A percentile compares a stretch with the other conserved stretches of the same genome.
phyloP scores from a whole-genome alignment of 30 jellyfish, hydroid and myxozoan genomes.

The Aurelia aurita region DNA sequence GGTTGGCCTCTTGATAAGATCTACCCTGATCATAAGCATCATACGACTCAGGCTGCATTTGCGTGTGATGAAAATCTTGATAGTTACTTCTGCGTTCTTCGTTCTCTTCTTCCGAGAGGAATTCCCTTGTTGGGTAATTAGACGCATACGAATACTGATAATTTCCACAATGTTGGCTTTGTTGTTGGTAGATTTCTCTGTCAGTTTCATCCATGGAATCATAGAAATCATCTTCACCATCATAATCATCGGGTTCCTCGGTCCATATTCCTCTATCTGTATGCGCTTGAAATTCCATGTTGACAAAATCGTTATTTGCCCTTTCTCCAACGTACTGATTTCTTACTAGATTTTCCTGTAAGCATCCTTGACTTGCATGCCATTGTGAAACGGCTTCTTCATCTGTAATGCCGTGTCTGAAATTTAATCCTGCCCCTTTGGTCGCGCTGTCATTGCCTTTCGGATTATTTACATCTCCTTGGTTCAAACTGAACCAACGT shows the following conservation, averaged over 20 bases:
- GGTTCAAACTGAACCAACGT: conserved; percentile 20
- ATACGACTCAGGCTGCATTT: not conserved
- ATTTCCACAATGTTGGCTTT: not conserved
- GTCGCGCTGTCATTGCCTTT: too few relatives aligned
- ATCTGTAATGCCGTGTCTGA: too few relatives aligned
- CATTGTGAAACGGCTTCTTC: too few relatives aligned
- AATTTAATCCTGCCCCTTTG: too few relatives aligned
- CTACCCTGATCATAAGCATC: not conserved
- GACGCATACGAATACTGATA: not conserved
- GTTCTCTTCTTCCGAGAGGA: not conserved
- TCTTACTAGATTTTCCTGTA: too few relatives aligned
- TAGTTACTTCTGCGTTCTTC: not conserved
- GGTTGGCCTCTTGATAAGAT: not conserved
- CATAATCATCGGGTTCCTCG: conserved; percentile 6
- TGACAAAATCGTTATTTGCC: too few relatives aligned
- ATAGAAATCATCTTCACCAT: conserved; percentile 25
- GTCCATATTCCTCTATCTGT: conserved; percentile 46
- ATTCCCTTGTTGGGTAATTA: not conserved
- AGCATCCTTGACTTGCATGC: too few relatives aligned
- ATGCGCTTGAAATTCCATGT: too few relatives aligned
- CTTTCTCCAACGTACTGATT: too few relatives aligned
- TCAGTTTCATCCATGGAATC: conserved; percentile 35
- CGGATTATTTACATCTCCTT: too few relatives aligned
- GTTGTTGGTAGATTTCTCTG: not conserved
- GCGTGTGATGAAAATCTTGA: not conserved